Evolutionary conservation across 2,797 vertebrate genomes (phyloP).

Genomic region (Ctenopoma kingsleyae): DNA sequence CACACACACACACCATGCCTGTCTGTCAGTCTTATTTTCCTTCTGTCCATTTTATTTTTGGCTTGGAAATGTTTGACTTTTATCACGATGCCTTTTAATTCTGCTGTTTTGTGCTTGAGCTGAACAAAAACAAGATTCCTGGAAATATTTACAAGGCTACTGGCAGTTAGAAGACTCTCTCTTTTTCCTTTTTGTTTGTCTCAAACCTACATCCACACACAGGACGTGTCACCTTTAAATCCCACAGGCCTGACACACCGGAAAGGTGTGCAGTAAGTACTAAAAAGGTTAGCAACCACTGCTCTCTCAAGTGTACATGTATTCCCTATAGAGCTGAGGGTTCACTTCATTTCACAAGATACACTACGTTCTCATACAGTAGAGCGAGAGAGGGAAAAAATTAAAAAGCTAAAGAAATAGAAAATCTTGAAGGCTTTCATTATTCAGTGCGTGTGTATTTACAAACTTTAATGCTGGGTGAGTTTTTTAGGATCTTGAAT

Average conservation of each 20-base stretch:
- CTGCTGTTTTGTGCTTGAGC: conserved; percentile 30
- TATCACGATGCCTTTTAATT: conserved; percentile 23
- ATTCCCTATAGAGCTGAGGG: conserved; percentile 17
- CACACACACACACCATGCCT: conserved; percentile 9
- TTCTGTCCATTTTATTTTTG: conserved; percentile 43
- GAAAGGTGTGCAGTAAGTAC: conserved; percentile 21
- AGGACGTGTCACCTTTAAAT: conserved; percentile 32
- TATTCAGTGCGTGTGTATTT: conserved; percentile 1
- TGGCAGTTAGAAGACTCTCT: conserved; percentile 2
- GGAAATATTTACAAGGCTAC: conserved; percentile 18
- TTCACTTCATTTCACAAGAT: conserved; percentile 19
- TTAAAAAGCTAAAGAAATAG: not conserved
- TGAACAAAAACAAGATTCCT: conserved; percentile 38
- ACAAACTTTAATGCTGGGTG: conserved; percentile 6
- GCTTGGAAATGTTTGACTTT: conserved; percentile 40
- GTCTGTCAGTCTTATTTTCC: conserved; percentile 46
- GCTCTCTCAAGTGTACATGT: conserved; percentile 18
- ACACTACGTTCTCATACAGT: not conserved
- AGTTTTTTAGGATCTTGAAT: conserved; percentile 28
- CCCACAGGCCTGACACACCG: conserved; percentile 22
- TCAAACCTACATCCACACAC: conserved; percentile 1
- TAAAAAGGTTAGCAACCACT: conserved; percentile 27
- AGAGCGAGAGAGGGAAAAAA: too few relatives aligned
- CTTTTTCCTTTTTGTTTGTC: not conserved
- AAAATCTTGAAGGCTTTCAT: conserved; percentile 21